These are phyloP conservation scores for Camelus bactrianus DNA, from an alignment of 2,113 vertebrate species.

Conservation along the genomic window DNA sequence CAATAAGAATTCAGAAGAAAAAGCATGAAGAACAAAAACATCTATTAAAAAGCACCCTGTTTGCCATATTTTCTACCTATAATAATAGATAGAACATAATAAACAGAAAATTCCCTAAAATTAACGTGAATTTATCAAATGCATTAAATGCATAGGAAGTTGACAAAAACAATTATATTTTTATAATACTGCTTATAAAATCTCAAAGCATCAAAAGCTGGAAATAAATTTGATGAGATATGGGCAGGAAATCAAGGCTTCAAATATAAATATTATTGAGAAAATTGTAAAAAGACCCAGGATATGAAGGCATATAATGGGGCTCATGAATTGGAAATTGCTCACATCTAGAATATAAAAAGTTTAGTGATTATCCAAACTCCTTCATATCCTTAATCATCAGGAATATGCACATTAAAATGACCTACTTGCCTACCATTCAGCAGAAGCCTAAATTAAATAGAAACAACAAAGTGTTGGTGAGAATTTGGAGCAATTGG, in stretches of 20 bases:
- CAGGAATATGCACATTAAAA: too few relatives aligned
- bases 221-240: neutral
- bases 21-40: neutral
- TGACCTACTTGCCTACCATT: too few relatives aligned
- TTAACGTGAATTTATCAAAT: neutral
- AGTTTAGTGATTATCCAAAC: too few relatives aligned
- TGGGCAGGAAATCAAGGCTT: neutral
- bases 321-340: neutral
- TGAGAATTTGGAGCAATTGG: too few relatives aligned
- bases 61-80: neutral
- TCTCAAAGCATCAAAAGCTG: neutral
- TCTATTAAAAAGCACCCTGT: neutral
- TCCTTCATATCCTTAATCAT: too few relatives aligned
- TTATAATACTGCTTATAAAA: neutral
- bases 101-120: neutral
- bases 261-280: neutral
- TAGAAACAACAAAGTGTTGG: too few relatives aligned
- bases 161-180: neutral
- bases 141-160: too few relatives aligned
- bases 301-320: neutral
- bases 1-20: neutral
- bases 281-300: neutral
- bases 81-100: neutral
- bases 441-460: too few relatives aligned
- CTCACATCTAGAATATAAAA: too few relatives aligned